Evolutionary conservation across 2,113 vertebrate species (phyloP).

Genomic region (Myrmecophaga tridactyla): DNA sequence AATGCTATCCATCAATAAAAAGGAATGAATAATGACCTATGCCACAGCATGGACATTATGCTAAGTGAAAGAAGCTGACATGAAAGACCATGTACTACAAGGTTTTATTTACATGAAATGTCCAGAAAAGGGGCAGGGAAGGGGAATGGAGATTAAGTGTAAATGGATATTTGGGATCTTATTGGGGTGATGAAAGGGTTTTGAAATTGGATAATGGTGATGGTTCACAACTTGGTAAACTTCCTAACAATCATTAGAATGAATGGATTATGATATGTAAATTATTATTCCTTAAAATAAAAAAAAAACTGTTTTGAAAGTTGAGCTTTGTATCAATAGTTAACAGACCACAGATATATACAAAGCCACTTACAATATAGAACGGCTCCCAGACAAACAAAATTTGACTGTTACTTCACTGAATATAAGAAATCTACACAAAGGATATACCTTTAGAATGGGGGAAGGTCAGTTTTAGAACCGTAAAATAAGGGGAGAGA

Average conservation of each 20-base stretch:
- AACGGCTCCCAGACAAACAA: neutral
- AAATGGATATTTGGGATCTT: neutral
- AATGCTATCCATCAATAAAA: neutral
- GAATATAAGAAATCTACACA: neutral
- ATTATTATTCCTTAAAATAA: neutral
- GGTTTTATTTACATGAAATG: neutral
- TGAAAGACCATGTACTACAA: neutral
- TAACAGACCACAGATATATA: neutral
- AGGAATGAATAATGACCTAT: neutral
- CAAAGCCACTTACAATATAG: neutral
- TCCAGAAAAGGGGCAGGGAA: neutral
- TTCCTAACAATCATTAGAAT: neutral
- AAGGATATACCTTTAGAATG: neutral
- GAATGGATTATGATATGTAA: neutral
- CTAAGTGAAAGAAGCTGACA: neutral
- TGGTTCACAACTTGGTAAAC: neutral
- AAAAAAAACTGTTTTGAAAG: neutral
- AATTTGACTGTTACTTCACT: neutral
- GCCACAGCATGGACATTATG: neutral
- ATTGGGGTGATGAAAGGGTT: neutral
- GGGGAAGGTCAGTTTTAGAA: neutral
- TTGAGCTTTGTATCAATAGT: neutral
- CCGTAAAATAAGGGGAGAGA: neutral
- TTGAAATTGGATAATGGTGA: neutral
- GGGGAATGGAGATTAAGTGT: neutral